Evolutionary conservation across 2,113 vertebrate species (phyloP), one percentile per base, ranked within the genome.

Genomic region (Recurvirostra avosetta): DNA sequence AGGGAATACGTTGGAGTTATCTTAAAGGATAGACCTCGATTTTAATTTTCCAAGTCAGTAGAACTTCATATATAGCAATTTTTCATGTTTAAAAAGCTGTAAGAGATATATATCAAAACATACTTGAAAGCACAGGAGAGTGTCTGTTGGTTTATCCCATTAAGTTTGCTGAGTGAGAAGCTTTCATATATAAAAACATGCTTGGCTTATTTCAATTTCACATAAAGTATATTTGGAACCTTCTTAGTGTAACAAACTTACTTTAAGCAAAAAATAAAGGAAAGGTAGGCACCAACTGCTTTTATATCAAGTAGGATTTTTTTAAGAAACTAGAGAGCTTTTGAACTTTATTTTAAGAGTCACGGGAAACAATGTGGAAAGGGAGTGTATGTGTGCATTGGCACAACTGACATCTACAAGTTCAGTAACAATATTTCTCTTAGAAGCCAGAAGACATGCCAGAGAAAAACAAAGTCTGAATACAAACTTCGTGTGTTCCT

Each of bases 361-460:
- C 88, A 89, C 23, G 6, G 47, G 74, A 92, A 97, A 91, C 93
- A 92, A 45, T 36, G 87, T 92, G 77, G 56, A 93, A 95, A 83
- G 93, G 95, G 95, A 94, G 96, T 93, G 89, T 80, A 68, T 96
- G 97, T 97, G 87, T 97, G 95, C 95, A 79, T 92, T 97, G 92
- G 94, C 89, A 95, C 90, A 86, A 84, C 40, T 88, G 65, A 94
- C 92, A 96, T 52, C 77, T 76, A 59, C 66, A 76, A 82, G 83
- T 65, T 86, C 79, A 76, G 23, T 53, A 70, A 95, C 88, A 94
- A 8, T 62, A 88, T 80, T 88, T 80, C 67, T 88, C 63, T 86
- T 62, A 70, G 49, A 88, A 95, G 68, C 29, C 47, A 77, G 86
- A 87, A 74, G 30, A 76, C 38, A 63, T 75, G 45, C 50, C 94